Evolutionary conservation across 1,140 invertebrate species (phyloP), one percentile per base, ranked within the genome.

Genomic region (Goniozus legneri): DNA sequence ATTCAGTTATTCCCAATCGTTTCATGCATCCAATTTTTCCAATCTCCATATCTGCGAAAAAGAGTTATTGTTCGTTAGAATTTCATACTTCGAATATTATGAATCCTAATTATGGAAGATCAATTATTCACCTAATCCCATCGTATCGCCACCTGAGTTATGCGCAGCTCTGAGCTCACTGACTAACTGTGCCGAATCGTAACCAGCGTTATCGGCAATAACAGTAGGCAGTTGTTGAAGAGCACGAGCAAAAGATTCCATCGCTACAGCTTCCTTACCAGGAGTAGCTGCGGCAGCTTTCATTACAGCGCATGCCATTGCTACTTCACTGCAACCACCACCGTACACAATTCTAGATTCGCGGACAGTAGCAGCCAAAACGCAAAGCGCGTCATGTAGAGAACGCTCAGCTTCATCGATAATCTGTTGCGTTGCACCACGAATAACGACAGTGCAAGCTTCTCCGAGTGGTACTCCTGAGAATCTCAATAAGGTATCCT

Each of bases 391-490:
- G 72, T 99, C 97, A 65, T 99, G 97, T 3, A 99, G 73, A 1
- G 97, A 98, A 33, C 97, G 82, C 59, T 99, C 96, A 2, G 97
- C 97, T 77, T 99, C 97, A 64, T 98, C 97, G 8, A 99, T 82
- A 63, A 99, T 98, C 77, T 99, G 97, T 68, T 98, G 89, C 3
- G 97, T 99, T n/a, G 97, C 95, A 42, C 97, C 97, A 47, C 97
- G 85, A 42, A 99, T 87, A 0, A 99, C 88, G 55, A 99, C 85
- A 0, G 95, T 96, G 72, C 97, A 99, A 6, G 97, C 97, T 71
- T 98, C 92, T 18, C 97, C 97, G 43, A 97, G 67, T 44, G 87
- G 83, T 20, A 98, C 95, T 32, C 95, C 97, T 32, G 92, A 92
- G 76, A 99, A 99, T 61, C 94, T 88, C 27, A 99, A 75, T 15